Evolutionary conservation across 92 coral and sea anemone species (phyloP), one percentile per base, ranked within the genome.

Genomic region (Plumapathes pennacea): DNA sequence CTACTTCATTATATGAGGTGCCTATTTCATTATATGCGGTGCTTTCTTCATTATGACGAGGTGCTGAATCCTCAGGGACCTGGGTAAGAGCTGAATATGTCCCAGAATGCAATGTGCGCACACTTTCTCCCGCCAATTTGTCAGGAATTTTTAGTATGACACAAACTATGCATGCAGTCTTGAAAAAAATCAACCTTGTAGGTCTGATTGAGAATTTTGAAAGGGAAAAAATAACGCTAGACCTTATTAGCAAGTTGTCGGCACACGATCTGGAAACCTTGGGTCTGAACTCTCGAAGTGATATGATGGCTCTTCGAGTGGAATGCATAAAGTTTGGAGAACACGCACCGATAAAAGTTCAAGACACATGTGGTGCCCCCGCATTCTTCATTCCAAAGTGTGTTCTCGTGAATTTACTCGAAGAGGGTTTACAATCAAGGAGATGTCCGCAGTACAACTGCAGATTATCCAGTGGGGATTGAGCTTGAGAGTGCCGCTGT

Each of bases 231-330:
- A 39, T 57, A 38, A 25, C 64, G 38, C 50, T 26, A 15, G 60
- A 53, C 60, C 5, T 53, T 28, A 31, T 43, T 60, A 40, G 51
- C 69, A 62, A 62, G 67, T 52, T 71, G 48, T 63, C 86, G 3
- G 60, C 60, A 46, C 46, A 65, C 46, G 73, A 81, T 12, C 57
- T 73, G 50, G 52, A 64, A 57, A 43, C 40, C 17, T 64, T 73
- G 19, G 77, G 88, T 32, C 13, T 79, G 49, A 54, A 50, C 25
- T 61, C 36, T 64, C 29, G 56, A 34, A 67, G 64, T 46, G 82
- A 66, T 38, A 74, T 81, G 57, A 81, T 73, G 88, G 49, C 74
- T 53, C 48, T 81, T 57, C 63, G 73, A 13, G 67, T 66, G 46
- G 73, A 64, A 69, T 81, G 82, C 50, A 57, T 50, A 33, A 57